phyloP scores from a whole-genome alignment of 2,888 invertebrate species.

The Papilio demoleus region DNA sequence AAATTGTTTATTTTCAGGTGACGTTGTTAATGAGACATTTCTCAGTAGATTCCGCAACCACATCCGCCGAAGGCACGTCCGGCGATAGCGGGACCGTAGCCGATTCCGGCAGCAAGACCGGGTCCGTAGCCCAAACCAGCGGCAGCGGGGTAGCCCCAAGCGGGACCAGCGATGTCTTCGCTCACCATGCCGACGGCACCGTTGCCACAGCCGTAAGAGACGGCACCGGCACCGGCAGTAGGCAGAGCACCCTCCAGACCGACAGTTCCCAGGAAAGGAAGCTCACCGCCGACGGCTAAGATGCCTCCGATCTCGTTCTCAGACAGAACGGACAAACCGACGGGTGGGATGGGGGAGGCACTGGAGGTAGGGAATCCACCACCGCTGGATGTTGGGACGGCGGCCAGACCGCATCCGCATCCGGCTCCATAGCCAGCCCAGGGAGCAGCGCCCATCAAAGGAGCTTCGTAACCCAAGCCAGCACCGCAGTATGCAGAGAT shows the following conservation, averaged over 20 bases:
- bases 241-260: constrained; percentile 48
- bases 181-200: constrained; percentile 48
- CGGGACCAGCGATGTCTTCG: constrained; percentile 41
- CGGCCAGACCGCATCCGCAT: constrained; percentile 35
- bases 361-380: constrained; percentile 41
- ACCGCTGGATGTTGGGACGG: constrained; percentile 44
- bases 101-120: constrained; percentile 21
- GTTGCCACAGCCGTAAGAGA: constrained; percentile 52
- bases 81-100: constrained; percentile 14
- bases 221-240: constrained; percentile 50
- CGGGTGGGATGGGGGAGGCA: constrained; percentile 39
- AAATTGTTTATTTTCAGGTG: neutral
- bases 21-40: neutral
- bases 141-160: constrained; percentile 4
- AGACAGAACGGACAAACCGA: constrained; percentile 54
- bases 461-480: constrained; percentile 21
- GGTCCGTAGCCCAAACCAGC: constrained; percentile 33
- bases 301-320: constrained; percentile 54
- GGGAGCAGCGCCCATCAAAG: constrained; percentile 5
- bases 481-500: constrained; percentile 25
- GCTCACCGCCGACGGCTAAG: constrained; percentile 48
- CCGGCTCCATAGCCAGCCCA: constrained; percentile 34
- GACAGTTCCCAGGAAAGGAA: constrained; percentile 52
- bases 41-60: constrained; percentile 33
- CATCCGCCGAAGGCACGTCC: neutral